phyloP scores from a whole-genome alignment of 2,113 vertebrate species.

The Heliornis fulica region DNA sequence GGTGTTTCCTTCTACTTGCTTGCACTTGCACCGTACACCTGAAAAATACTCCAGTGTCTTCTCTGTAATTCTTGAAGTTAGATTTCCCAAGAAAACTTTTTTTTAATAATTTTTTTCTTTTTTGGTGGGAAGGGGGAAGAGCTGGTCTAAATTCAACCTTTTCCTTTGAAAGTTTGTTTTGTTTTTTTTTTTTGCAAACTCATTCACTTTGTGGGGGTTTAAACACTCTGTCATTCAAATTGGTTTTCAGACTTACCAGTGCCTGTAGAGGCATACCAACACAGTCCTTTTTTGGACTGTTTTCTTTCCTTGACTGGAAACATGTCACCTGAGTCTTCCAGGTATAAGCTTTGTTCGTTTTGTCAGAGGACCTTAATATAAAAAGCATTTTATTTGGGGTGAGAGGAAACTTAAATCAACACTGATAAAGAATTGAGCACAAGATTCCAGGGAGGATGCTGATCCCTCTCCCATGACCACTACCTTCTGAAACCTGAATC shows the following conservation, averaged over 20 bases:
- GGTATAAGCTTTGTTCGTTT: background rate
- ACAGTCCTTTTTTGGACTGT: background rate
- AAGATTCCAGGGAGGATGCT: background rate
- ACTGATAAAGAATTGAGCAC: background rate
- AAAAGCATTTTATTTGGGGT: background rate
- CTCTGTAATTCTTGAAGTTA: background rate
- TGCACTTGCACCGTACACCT: background rate
- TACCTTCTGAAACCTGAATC: background rate
- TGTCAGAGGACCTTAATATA: background rate
- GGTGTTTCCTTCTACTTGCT: background rate
- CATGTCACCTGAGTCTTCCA: background rate
- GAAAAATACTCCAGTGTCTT: background rate
- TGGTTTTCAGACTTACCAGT: background rate
- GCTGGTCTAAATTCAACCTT: background rate
- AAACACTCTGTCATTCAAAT: background rate
- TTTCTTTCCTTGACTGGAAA: background rate
- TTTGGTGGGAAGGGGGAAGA: background rate
- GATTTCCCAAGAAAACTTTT: background rate
- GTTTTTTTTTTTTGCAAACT: background rate
- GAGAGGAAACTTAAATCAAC: background rate
- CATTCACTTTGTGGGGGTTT: background rate
- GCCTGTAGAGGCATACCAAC: background rate
- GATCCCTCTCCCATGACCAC: background rate
- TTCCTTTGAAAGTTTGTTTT: background rate
- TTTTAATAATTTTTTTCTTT: background rate